Base-by-base conservation (phyloP, 30 jellyfish, hydroid and myxozoan genomes). In the Catostylus mosaicus region DNA sequence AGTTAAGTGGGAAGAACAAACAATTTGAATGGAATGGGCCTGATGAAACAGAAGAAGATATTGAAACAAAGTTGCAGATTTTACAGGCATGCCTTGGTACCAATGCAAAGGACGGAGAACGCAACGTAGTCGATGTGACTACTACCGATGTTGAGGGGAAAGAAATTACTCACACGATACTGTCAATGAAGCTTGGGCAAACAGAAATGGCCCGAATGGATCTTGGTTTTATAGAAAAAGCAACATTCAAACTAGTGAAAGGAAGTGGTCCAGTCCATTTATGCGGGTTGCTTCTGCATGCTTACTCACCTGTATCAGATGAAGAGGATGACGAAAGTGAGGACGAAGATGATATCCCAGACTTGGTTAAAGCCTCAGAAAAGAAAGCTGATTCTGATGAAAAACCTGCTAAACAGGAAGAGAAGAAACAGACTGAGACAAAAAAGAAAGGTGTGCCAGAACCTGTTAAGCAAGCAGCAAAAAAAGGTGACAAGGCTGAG, bases 181-280 rank as follows among this genome's bases (percentile, higher is more conserved):
- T 88, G 16, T 88, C 97, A 11, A 43, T 93, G 48, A 80, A 83
- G 30, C 71, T 84, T 24, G 97, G 96, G 22, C 89, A 85, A 29
- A 77, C 69, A 23, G 99, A 93, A 67, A 74, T 80, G 90, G 89
- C 87, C 0, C 94, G 80, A 19, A 36, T 94, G 20, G 92, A 88
- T 16, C 91, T 94, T 19, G 99, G 98, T 43, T 89, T 94, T 48
- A 19, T 75, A 27, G 67, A 76, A 14, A 77, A 77, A 34, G 61
- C 95, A 27, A 88, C 92, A 32, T 94, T 94, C 62, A 83, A 73
- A 70, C 87, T 94, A 0, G 75, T 64, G 5, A 75, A 82, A 35
- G 98, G 98, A 24, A 77, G 71, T 52, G 97, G 97, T 19, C 99
- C 99, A 33, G 90, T 94, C 10, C 91, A 89, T 47, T 52, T 94